Percentiles rank a stretch among this genome's conserved stretches.
Evolutionary conservation across 2,113 vertebrate species (phyloP).

Genomic region (Solea solea): DNA sequence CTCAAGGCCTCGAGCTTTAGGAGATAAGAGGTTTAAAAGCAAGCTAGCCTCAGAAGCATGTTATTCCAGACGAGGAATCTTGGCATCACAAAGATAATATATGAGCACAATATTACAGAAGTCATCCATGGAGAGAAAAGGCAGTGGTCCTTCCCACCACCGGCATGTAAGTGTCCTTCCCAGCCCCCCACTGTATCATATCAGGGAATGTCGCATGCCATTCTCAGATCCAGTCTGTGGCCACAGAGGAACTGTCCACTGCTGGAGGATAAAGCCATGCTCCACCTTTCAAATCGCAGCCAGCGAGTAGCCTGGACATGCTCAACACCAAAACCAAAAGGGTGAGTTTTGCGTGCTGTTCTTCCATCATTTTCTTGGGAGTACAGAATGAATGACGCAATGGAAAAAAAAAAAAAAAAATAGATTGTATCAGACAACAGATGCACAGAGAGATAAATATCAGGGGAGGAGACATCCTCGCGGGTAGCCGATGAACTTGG

Average conservation of each 20-base stretch:
- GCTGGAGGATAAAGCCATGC: conserved; percentile 63
- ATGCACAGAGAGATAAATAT: conserved; percentile 62
- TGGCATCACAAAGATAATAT: conserved; percentile 69
- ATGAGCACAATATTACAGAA: conserved; percentile 66
- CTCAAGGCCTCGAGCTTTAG: conserved; percentile 51
- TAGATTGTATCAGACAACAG: conserved; percentile 42
- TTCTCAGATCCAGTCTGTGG: conserved; percentile 57
- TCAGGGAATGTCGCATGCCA: conserved; percentile 41
- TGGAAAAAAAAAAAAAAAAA: background rate
- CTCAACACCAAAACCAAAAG: conserved; percentile 48
- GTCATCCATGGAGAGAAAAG: conserved; percentile 48
- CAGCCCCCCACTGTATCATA: conserved; percentile 34
- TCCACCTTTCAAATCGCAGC: conserved; percentile 52
- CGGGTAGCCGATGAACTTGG: conserved; percentile 31
- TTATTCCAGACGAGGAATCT: conserved; percentile 61
- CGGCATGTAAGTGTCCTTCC: conserved; percentile 46
- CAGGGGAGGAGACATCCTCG: conserved; percentile 23
- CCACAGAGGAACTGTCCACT: conserved; percentile 32
- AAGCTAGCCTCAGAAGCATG: conserved; percentile 55
- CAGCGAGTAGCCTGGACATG: conserved; percentile 51
- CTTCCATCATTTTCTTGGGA: conserved; percentile 44
- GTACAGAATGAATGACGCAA: conserved; percentile 35
- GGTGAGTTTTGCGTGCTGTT: conserved; percentile 17
- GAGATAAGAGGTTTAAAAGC: conserved; percentile 52
- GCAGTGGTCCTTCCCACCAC: conserved; percentile 29